These are phyloP conservation scores for Nerophis lumbriciformis DNA, from an alignment of 2,113 vertebrate genomes.

Conservation along the genomic window DNA sequence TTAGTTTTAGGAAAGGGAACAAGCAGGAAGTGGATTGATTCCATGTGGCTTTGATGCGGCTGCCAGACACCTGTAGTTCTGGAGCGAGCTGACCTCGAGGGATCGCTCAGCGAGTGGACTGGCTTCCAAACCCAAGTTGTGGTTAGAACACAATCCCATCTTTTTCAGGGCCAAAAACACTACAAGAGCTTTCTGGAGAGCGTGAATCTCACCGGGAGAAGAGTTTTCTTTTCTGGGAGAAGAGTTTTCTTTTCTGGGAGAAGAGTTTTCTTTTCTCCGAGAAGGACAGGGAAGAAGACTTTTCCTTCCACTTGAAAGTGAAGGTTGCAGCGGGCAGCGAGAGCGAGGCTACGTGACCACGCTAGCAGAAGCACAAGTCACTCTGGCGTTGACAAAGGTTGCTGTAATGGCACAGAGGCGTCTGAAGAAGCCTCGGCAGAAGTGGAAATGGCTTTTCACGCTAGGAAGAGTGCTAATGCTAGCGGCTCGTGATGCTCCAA, in stretches of 20 bases:
- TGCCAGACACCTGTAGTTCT: slow-evolving; percentile 7
- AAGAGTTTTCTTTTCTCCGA: background rate
- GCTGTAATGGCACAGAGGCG: background rate
- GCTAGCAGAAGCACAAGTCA: background rate
- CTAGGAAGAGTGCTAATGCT: background rate
- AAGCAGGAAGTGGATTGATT: background rate
- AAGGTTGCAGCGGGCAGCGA: background rate
- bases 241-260: no score
- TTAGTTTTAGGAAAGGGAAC: background rate
- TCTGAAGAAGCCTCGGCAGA: no score
- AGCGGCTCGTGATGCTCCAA: background rate
- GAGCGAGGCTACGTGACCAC: background rate
- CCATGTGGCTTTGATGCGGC: background rate
- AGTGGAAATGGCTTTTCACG: slow-evolving; percentile 1
- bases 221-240: no score
- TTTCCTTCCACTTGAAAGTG: background rate
- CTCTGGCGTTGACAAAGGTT: background rate
- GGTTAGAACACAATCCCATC: background rate
- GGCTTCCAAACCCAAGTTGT: background rate
- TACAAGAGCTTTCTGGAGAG: background rate
- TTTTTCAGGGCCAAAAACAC: slow-evolving; percentile 1
- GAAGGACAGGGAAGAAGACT: slow-evolving; percentile 1
- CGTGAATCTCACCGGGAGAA: slow-evolving; percentile 2
- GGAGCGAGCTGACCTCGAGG: background rate
- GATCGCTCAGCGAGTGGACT: slow-evolving; percentile 1